Evolutionary conservation across 2,113 vertebrate species (phyloP).

Genomic region (Hypomesus transpacificus): DNA sequence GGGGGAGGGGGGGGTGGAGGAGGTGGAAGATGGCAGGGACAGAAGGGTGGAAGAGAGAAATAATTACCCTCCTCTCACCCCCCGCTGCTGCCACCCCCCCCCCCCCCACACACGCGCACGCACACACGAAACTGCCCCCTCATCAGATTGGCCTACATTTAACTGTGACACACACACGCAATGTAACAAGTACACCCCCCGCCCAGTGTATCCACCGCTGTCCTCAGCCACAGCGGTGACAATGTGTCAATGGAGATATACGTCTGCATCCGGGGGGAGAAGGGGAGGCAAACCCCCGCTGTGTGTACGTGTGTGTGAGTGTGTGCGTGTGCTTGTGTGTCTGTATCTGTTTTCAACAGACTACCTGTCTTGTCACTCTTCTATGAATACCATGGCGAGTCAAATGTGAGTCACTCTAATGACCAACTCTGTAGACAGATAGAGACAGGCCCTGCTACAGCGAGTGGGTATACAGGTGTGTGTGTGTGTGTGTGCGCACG

Average conservation of each 20-base stretch:
- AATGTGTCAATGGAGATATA: slow-evolving; percentile 32
- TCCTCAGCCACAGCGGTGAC: slow-evolving; percentile 22
- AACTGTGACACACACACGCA: slow-evolving; percentile 16
- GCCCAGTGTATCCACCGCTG: neutral
- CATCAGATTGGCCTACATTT: slow-evolving; percentile 38
- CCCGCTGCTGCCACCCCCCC: slow-evolving; percentile 57
- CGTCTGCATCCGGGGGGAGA: slow-evolving; percentile 5
- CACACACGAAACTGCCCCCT: slow-evolving; percentile 45
- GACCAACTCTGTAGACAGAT: slow-evolving; percentile 41
- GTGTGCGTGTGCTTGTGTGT: slow-evolving; percentile 22
- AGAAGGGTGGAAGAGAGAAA: slow-evolving; percentile 44
- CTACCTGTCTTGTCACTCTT: slow-evolving; percentile 31
- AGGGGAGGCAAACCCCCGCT: neutral
- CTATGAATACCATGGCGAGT: slow-evolving; percentile 21
- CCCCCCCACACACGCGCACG: slow-evolving; percentile 61
- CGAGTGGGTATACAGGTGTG: neutral
- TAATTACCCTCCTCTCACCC: slow-evolving; percentile 74
- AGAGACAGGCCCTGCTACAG: slow-evolving; percentile 30
- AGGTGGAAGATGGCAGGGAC: too few species aligned
- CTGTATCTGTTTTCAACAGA: slow-evolving; percentile 6
- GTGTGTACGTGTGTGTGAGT: neutral
- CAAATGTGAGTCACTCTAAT: slow-evolving; percentile 38
- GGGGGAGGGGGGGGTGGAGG: neutral
- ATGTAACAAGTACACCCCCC: slow-evolving; percentile 21
- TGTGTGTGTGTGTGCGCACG: slow-evolving; percentile 9